These are phyloP conservation scores for Opisthocomus hoazin DNA, from an alignment of 2,113 vertebrate genomes.

Conservation along the genomic window DNA sequence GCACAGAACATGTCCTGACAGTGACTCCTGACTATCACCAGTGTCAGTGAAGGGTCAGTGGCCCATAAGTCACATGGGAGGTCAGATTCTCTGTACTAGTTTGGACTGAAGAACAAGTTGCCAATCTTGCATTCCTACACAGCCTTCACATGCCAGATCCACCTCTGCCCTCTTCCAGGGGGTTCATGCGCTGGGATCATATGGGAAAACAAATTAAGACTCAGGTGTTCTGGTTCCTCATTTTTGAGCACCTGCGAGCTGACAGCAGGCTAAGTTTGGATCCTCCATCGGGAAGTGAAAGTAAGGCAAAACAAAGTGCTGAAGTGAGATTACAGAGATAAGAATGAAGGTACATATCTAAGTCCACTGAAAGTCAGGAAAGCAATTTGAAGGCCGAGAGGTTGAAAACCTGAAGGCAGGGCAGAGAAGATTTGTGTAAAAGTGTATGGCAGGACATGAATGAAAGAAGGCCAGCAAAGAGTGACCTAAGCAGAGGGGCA, in stretches of 20 bases:
- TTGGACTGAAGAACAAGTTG: not conserved
- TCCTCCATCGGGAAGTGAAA: not conserved
- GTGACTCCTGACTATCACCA: not conserved
- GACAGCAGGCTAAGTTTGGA: fast-evolving
- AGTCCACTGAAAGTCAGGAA: not conserved
- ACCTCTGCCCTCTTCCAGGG: not conserved
- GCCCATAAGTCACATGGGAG: not conserved
- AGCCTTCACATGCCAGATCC: not conserved
- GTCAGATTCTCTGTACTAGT: not conserved
- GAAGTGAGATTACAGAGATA: not conserved
- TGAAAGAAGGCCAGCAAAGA: not conserved
- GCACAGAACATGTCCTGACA: not conserved
- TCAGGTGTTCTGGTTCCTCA: not conserved
- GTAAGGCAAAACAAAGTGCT: not conserved
- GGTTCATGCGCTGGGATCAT: fast-evolving
- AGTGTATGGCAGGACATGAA: not conserved
- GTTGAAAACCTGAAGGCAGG: not conserved
- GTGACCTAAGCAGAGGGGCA: not conserved
- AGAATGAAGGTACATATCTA: not conserved
- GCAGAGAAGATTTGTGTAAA: not conserved
- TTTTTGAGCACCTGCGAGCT: not conserved
- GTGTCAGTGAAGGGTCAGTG: not conserved
- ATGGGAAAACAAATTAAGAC: not conserved
- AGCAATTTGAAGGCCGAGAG: not conserved
- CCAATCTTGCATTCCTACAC: not conserved